Evolutionary conservation across 92 coral and sea anemone genomes (phyloP).

Genomic region (Umimayanthus kanabou): DNA sequence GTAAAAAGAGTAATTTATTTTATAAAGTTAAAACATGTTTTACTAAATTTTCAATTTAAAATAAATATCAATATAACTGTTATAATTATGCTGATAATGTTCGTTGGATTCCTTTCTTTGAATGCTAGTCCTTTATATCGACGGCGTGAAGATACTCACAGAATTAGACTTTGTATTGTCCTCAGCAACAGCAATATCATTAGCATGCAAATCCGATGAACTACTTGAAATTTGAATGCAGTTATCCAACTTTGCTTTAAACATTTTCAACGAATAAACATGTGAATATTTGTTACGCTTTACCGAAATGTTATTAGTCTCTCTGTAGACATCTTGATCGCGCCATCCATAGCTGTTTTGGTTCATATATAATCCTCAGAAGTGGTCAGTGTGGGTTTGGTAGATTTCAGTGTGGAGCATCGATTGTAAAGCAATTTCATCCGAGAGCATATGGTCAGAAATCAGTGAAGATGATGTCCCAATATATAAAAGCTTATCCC

Average conservation of each 20-base stretch:
- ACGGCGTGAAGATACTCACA: conserved; percentile 27
- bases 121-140: conserved; percentile 1
- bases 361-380: conserved; percentile 12
- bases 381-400: background rate
- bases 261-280: background rate
- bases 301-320: conserved; percentile 7
- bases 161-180: conserved; percentile 26
- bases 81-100: conserved; percentile 7
- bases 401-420: conserved; percentile 15
- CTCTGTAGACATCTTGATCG: background rate
- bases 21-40: too few relatives aligned
- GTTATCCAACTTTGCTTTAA: conserved; percentile 9
- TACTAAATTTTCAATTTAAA: too few relatives aligned
- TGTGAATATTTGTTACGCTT: background rate
- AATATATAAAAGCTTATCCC: conserved; percentile 13
- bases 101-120: background rate
- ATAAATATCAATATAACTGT: too few relatives aligned
- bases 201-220: conserved; percentile 32
- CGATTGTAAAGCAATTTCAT: background rate
- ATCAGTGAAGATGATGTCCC: background rate
- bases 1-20: too few relatives aligned
- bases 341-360: background rate
- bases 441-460: conserved; percentile 1
- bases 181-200: conserved; percentile 23
- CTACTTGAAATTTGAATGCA: too few relatives aligned